A percentile compares a stretch with the other conserved stretches of the same genome.
Evolutionary conservation across 2,797 vertebrate species (phyloP).

Genomic region (Acanthis flammea): DNA sequence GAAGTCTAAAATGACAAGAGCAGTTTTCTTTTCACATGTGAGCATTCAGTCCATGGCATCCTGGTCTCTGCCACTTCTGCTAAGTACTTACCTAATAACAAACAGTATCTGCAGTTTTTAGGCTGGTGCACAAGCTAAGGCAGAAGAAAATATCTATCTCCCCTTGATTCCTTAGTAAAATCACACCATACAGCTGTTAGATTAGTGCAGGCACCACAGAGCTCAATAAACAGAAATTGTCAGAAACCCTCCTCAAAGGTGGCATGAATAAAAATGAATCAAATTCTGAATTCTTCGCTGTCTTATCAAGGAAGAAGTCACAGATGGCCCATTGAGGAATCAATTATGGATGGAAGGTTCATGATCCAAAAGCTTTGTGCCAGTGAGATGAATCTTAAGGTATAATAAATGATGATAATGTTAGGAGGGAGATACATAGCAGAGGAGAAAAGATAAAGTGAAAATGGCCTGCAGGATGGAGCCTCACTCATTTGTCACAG

Average conservation of each 20-base stretch:
- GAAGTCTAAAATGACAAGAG: background rate
- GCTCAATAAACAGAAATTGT: background rate
- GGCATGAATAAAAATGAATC: slow-evolving; percentile 1
- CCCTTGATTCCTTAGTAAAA: background rate
- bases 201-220: background rate
- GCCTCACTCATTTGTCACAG: background rate
- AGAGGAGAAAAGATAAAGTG: background rate
- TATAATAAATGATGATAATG: background rate
- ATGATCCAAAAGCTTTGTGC: slow-evolving; percentile 15
- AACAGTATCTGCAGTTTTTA: background rate
- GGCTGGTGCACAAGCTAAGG: background rate
- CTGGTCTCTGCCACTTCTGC: background rate
- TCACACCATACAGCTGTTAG: background rate
- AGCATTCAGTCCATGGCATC: background rate
- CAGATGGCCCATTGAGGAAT: background rate
- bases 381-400: slow-evolving; percentile 11
- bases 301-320: background rate
- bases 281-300: background rate
- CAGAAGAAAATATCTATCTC: background rate
- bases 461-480: background rate
- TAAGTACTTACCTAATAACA: background rate
- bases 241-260: background rate
- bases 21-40: background rate
- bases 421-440: background rate
- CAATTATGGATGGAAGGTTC: slow-evolving; percentile 37